Percentiles rank a stretch among this genome's conserved stretches.
phyloP scores from a whole-genome alignment of 2,888 invertebrate species.

The Mesorhabditis spiculigera region DNA sequence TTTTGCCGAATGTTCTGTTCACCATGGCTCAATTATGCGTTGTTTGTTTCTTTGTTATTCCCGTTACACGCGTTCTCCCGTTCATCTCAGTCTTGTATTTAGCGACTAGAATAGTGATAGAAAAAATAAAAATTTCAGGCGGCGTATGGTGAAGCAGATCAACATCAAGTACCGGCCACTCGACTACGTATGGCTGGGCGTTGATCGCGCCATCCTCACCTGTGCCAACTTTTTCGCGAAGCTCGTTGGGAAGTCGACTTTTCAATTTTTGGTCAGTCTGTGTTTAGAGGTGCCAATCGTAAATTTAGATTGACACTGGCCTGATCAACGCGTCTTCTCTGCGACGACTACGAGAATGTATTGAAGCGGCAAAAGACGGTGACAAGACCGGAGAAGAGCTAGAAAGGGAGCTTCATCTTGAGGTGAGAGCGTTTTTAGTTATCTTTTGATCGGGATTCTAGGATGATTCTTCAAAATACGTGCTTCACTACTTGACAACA shows the following conservation, averaged over 20 bases:
- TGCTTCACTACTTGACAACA: not conserved
- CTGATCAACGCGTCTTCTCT: not conserved
- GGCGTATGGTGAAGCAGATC: not conserved
- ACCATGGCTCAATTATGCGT: no score
- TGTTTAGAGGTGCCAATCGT: not conserved
- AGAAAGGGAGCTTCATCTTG: not conserved
- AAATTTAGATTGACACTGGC: not conserved
- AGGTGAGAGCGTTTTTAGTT: not conserved
- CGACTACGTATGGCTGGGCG: not conserved
- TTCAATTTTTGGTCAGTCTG: not conserved
- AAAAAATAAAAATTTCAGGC: no score
- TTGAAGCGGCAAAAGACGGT: not conserved
- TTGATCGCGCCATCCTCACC: not conserved
- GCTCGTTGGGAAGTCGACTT: constrained; percentile 4
- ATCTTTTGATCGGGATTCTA: not conserved
- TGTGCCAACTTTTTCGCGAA: not conserved
- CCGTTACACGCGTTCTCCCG: no score
- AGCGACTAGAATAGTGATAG: no score
- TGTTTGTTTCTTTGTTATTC: no score
- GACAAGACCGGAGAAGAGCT: not conserved
- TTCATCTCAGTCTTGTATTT: no score
- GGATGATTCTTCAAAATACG: not conserved
- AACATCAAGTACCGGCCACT: not conserved
- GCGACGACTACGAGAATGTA: not conserved
- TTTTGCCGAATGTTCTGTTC: no score